Conservation (phyloP, 2,888 invertebrate genomes). For the Caenorhabditis doughertyi region DNA sequence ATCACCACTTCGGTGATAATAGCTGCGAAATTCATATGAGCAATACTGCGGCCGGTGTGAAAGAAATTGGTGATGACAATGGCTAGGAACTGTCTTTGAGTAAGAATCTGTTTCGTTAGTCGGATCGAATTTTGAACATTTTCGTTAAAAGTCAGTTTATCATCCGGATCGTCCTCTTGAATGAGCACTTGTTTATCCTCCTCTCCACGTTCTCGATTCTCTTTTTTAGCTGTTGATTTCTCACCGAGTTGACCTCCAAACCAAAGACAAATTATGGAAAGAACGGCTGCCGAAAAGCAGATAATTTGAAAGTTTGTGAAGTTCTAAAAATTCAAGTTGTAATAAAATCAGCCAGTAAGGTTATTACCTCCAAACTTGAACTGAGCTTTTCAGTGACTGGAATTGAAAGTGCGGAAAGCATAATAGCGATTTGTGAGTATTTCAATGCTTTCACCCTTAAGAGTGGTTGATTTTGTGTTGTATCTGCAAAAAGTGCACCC, state of each 20-base stretch:
- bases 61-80: constrained; percentile 79
- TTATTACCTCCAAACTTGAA: constrained; percentile 80
- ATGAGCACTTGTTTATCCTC: constrained; percentile 18
- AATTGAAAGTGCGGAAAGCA: constrained; percentile 78
- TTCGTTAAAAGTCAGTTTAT: constrained; percentile 36
- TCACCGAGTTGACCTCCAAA: constrained; percentile 28
- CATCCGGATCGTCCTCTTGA: not conserved
- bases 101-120: constrained; percentile 73
- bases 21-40: constrained; percentile 82
- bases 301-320: constrained; percentile 76
- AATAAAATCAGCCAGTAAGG: too few relatives aligned
- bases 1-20: constrained; percentile 82
- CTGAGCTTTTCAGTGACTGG: constrained; percentile 79
- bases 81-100: constrained; percentile 76
- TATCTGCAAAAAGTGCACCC: constrained; percentile 81
- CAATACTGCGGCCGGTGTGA: constrained; percentile 77
- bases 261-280: constrained; percentile 71
- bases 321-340: constrained; percentile 71
- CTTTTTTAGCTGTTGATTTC: not conserved
- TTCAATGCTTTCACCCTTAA: constrained; percentile 83
- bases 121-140: constrained; percentile 53
- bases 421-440: constrained; percentile 81
- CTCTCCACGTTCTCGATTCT: constrained; percentile 7
- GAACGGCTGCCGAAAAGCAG: constrained; percentile 57
- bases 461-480: constrained; percentile 78